phyloP scores from a whole-genome alignment of 2,797 vertebrate species.

The Caiman crocodilus region DNA sequence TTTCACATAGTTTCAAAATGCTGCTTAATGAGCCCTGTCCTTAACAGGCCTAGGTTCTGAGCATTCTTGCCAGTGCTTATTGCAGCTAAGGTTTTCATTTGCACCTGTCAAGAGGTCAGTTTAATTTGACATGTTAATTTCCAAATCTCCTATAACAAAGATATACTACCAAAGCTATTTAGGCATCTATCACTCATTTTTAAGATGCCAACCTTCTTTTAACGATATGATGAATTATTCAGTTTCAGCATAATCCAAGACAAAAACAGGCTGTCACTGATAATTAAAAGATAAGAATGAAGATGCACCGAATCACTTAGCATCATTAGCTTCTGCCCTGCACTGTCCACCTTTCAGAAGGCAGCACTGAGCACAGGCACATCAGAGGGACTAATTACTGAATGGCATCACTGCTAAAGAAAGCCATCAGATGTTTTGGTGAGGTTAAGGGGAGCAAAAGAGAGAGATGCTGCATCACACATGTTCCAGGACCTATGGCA shows the following conservation, averaged over 20 bases:
- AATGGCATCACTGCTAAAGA: background rate
- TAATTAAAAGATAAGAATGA: background rate
- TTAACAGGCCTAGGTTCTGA: background rate
- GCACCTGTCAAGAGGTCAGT: constrained; percentile 7
- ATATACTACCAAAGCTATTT: background rate
- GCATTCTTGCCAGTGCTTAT: constrained; percentile 41
- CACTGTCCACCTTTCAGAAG: background rate
- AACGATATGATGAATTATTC: background rate
- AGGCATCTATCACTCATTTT: background rate
- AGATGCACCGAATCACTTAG: background rate
- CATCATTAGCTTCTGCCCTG: background rate
- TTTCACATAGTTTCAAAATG: constrained; percentile 9
- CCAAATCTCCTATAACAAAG: background rate
- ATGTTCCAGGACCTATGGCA: background rate
- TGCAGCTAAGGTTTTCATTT: background rate
- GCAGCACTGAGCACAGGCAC: background rate
- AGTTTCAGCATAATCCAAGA: background rate
- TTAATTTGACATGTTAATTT: background rate
- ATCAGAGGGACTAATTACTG: background rate
- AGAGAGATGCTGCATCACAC: background rate
- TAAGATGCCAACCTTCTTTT: background rate
- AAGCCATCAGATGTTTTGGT: constrained; percentile 9
- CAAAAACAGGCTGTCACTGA: background rate
- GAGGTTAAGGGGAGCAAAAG: background rate
- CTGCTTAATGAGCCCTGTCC: constrained; percentile 54